Evolutionary conservation across 2,888 invertebrate species (phyloP).

Genomic region (Erebia aethiops): DNA sequence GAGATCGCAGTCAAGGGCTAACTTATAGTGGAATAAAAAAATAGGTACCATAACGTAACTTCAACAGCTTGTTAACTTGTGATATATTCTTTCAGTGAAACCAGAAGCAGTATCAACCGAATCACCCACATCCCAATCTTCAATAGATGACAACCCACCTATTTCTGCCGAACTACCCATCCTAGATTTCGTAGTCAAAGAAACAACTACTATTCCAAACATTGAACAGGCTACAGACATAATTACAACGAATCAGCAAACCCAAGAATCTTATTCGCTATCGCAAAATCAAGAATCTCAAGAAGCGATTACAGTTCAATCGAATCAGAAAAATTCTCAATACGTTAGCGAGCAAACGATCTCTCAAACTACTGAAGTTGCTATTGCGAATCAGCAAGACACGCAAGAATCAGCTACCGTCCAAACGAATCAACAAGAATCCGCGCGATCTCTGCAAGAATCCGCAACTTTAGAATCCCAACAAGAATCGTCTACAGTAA

Average conservation of each 20-base stretch:
- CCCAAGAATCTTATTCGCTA: background rate
- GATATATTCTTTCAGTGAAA: conserved; percentile 30
- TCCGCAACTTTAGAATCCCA: background rate
- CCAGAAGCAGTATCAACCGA: conserved; percentile 34
- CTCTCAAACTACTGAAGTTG: background rate
- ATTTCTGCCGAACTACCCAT: conserved; percentile 40
- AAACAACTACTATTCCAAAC: conserved; percentile 30
- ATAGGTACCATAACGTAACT: too few relatives aligned
- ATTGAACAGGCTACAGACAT: conserved; percentile 5
- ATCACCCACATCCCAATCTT: conserved; percentile 30
- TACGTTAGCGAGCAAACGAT: too few relatives aligned
- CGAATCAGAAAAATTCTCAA: background rate
- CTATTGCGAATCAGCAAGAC: background rate
- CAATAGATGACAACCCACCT: conserved; percentile 25
- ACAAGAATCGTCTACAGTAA: conserved; percentile 24
- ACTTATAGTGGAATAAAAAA: too few relatives aligned
- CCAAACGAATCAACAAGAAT: background rate
- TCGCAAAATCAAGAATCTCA: background rate
- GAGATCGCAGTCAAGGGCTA: too few relatives aligned
- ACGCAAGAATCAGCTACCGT: background rate
- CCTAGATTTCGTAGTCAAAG: conserved; percentile 39
- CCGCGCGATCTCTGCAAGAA: background rate
- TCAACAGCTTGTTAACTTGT: background rate
- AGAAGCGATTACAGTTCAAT: too few relatives aligned
- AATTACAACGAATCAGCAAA: background rate